These are phyloP conservation scores for Drosophila subpulchrella DNA, from an alignment of 1,140 invertebrate species.

Conservation along the genomic window DNA sequence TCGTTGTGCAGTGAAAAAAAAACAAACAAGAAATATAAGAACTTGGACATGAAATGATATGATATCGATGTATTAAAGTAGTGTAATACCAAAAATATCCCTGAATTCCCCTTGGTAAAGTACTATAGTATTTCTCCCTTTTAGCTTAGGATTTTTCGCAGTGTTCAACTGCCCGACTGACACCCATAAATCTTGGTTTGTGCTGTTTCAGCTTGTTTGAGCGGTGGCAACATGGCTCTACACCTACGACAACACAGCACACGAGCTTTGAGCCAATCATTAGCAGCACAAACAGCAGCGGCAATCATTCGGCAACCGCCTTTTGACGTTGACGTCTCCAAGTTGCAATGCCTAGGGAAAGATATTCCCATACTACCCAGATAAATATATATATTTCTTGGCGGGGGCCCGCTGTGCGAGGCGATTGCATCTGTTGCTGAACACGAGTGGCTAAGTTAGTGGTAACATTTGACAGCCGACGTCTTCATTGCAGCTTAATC, in stretches of 20 bases:
- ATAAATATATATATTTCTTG: slow-evolving; percentile 7
- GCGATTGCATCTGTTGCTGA: slow-evolving; percentile 29
- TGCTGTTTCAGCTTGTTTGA: slow-evolving; percentile 31
- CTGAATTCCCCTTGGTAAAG: no score
- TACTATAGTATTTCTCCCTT: no score
- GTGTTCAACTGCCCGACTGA: slow-evolving; percentile 13
- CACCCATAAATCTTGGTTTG: slow-evolving; percentile 32
- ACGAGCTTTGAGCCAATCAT: slow-evolving; percentile 65
- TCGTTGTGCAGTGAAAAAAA: slow-evolving; percentile 8
- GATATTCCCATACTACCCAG: slow-evolving; percentile 18
- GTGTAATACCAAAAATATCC: no score
- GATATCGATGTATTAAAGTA: background rate
- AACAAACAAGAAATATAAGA: background rate
- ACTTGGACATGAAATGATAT: no score
- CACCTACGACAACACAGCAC: slow-evolving; percentile 59
- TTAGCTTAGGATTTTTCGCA: background rate
- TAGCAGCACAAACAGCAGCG: slow-evolving; percentile 44
- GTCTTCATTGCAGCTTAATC: slow-evolving; percentile 19
- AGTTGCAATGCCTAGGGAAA: slow-evolving; percentile 44
- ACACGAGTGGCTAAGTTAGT: slow-evolving; percentile 17
- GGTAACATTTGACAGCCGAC: slow-evolving; percentile 22
- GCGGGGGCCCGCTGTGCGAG: slow-evolving; percentile 20
- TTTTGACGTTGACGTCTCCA: slow-evolving; percentile 44
- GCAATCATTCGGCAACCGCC: slow-evolving; percentile 26
- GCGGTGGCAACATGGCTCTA: slow-evolving; percentile 55